These are phyloP conservation scores for Cotesia congregata DNA, from an alignment of 2,888 invertebrate species.

Conservation along the genomic window DNA sequence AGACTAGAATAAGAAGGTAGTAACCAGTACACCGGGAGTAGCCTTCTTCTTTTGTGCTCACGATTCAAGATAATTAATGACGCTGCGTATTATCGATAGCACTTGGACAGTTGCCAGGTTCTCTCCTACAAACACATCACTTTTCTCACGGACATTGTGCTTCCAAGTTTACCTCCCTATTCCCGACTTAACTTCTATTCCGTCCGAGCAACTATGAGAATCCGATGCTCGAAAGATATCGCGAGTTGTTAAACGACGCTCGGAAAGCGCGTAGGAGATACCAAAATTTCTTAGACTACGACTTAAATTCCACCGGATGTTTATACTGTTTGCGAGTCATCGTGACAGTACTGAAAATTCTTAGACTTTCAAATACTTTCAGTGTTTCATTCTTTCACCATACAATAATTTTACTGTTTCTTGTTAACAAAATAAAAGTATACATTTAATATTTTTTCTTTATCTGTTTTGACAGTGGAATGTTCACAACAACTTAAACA, in stretches of 20 bases:
- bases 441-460: neutral
- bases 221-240: slow-evolving; percentile 27
- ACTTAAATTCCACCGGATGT: slow-evolving; percentile 27
- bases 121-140: slow-evolving; percentile 41
- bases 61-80: slow-evolving; percentile 32
- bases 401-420: neutral
- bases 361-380: neutral
- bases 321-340: slow-evolving; percentile 26
- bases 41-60: neutral
- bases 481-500: no score
- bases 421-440: neutral
- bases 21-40: neutral
- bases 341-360: neutral
- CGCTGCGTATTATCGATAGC: slow-evolving; percentile 30
- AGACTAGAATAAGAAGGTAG: neutral
- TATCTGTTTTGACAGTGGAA: no score
- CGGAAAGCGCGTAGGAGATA: slow-evolving; percentile 35
- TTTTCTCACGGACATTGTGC: slow-evolving; percentile 32
- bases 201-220: neutral
- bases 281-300: slow-evolving; percentile 24
- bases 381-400: neutral
- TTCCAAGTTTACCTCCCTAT: slow-evolving; percentile 3
- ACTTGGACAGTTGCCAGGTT: slow-evolving; percentile 33
- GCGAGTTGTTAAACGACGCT: slow-evolving; percentile 45
- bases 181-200: slow-evolving; percentile 3